Base-by-base conservation (phyloP, 2,797 vertebrate genomes). In the Melanotaenia trifasciata region DNA sequence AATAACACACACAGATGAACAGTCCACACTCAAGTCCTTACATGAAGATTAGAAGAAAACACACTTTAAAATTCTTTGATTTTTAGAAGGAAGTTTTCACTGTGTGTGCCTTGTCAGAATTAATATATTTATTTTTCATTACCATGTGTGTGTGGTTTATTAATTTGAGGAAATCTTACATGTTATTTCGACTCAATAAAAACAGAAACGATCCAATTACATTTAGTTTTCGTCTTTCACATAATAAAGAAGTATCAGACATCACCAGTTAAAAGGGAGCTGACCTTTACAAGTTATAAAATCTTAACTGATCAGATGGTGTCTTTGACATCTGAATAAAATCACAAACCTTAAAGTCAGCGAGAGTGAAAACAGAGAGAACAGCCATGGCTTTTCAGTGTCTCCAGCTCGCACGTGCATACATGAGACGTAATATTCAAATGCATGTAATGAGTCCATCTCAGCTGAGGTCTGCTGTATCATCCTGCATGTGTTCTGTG, bases 401-500 rank as follows among this genome's bases (percentile, higher is more conserved):
- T 54, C 53, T 63, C 57, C 74, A 32, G 64, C 26, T 57, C 22
- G 72, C n/a, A 58, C 24, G 56, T 67, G 50, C 20, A 45, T 3
- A 58, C 8, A 64, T 10, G 45, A 43, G 43, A 35, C 11, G 20
- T 53, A 58, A 54, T 51, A 32, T 65, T 64, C 54, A 67, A 74
- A 36, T 35, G 53, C 56, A 67, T 76, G 56, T 43, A 60, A 24
- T 30, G 24, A 35, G 50, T 74, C 69, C 56, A 58, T 47, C 64
- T 79, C 38, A 83, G 86, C 84, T 80, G 73, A 85, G 86, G 81
- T 88, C 84, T 84, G 78, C 84, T 83, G 85, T 91, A 78, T 81
- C 67, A 61, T 64, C 67, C 74, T 75, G 78, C 50, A 67, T 72
- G 56, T 40, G 69, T 65, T 80, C 84, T 78, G 89, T 85, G 84